Percentiles rank a stretch among this genome's conserved stretches.
phyloP scores from a whole-genome alignment of 2,888 invertebrate species.

The Hirudinaria manillensis region DNA sequence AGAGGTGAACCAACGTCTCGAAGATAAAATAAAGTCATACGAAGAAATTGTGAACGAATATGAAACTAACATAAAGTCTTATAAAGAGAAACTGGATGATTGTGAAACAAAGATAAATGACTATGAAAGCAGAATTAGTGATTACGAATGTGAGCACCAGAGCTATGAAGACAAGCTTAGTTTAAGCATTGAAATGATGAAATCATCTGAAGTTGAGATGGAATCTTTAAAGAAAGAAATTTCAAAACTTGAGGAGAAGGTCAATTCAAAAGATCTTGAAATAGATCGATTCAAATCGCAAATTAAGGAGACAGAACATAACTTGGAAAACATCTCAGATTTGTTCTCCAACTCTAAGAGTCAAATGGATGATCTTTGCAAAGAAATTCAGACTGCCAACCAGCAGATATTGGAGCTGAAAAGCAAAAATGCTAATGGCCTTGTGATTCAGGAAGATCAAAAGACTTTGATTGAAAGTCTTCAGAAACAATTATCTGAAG shows the following conservation, averaged over 20 bases:
- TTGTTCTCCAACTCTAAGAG: neutral
- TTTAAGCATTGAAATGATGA: neutral
- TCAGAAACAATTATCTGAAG: neutral
- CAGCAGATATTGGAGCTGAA: neutral
- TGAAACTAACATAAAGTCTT: neutral
- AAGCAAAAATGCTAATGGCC: neutral
- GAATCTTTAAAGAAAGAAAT: neutral
- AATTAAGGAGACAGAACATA: neutral
- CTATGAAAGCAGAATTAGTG: neutral
- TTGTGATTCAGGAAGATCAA: neutral
- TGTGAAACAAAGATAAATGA: neutral
- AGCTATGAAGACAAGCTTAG: slow-evolving; percentile 6
- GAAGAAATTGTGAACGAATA: neutral
- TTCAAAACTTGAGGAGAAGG: neutral
- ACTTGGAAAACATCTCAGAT: neutral
- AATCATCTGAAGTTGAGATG: neutral
- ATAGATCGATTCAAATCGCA: neutral
- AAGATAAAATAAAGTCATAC: neutral
- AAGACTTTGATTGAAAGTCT: neutral
- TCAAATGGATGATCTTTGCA: neutral
- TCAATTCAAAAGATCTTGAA: slow-evolving; percentile 5
- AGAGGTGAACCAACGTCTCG: too few species aligned
- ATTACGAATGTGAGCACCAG: neutral
- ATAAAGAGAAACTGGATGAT: neutral
- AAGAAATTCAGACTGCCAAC: slow-evolving; percentile 1